phyloP scores from a whole-genome alignment of 2,113 vertebrate species.

The Mormyrus lacerda region DNA sequence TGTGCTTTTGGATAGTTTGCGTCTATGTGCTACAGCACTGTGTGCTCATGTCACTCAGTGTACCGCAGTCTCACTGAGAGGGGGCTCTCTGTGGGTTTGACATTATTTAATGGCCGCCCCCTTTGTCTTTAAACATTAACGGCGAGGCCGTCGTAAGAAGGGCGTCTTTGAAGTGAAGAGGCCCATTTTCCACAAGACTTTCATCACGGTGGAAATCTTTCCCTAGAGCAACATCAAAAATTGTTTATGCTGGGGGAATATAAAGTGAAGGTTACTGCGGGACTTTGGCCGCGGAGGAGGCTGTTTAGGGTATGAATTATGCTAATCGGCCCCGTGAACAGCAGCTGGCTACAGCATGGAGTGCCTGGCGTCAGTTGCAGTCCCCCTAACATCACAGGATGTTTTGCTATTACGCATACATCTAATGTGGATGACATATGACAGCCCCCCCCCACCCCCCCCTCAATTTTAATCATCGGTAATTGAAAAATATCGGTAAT shows the following conservation, averaged over 20 bases:
- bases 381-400: not conserved
- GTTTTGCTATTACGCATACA: not conserved
- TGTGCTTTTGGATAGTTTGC: not conserved
- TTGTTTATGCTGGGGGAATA: constrained; percentile 2
- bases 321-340: not conserved
- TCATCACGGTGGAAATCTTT: constrained; percentile 17
- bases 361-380: no score
- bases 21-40: not conserved
- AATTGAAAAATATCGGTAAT: not conserved
- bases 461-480: not conserved
- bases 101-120: not conserved
- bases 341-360: not conserved
- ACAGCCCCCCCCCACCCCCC: not conserved
- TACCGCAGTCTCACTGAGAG: not conserved
- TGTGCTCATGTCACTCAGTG: not conserved
- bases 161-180: constrained; percentile 33
- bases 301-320: constrained; percentile 3
- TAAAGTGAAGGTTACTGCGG: not conserved
- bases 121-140: constrained; percentile 21
- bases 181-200: constrained; percentile 16
- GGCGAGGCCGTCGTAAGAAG: not conserved
- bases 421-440: not conserved
- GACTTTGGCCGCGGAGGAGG: not conserved
- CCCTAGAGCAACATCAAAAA: constrained; percentile 24
- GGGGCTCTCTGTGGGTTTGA: not conserved